Conservation (phyloP, 2,797 vertebrate genomes). For the Premnoplex brunnescens region DNA sequence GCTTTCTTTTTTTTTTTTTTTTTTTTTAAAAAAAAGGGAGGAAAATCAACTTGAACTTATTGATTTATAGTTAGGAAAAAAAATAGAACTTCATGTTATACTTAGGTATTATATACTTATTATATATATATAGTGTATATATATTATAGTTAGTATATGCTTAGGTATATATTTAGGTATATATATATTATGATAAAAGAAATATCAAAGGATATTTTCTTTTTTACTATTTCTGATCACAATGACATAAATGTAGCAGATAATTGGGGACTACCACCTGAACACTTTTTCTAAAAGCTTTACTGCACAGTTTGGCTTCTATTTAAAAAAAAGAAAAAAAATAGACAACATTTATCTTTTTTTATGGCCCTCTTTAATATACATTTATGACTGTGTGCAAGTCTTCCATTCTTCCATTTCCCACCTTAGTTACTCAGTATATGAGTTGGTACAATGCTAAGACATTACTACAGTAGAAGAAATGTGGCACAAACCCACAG, state of each 20-base stretch:
- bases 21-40: background rate
- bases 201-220: background rate
- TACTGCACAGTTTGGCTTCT: background rate
- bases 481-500: background rate
- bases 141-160: background rate
- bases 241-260: background rate
- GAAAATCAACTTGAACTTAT: slow-evolving; percentile 12
- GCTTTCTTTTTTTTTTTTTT: background rate
- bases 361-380: background rate
- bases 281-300: background rate
- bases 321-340: background rate
- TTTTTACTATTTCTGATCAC: background rate
- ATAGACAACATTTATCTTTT: background rate
- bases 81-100: background rate
- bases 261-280: background rate
- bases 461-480: background rate
- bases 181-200: background rate
- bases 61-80: slow-evolving; percentile 17
- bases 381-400: background rate
- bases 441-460: background rate
- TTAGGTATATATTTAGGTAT: background rate
- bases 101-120: background rate
- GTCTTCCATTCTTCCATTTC: background rate
- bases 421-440: background rate
- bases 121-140: too few relatives aligned